These are phyloP conservation scores for Eptatretus burgeri DNA, from an alignment of 2,113 vertebrate genomes.

Conservation along the genomic window DNA sequence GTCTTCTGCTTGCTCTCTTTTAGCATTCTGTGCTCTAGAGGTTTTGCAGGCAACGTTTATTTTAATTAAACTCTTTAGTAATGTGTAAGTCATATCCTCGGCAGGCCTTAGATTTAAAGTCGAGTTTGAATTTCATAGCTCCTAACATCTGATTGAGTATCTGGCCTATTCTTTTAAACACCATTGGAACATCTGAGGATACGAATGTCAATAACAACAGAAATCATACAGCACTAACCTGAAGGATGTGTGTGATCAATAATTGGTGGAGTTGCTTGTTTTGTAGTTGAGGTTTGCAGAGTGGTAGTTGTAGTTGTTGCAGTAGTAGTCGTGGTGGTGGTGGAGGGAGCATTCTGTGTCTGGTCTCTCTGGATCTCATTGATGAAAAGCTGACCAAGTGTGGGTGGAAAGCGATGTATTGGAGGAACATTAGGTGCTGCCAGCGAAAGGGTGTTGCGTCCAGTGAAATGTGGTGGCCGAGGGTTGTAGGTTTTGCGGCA, in stretches of 20 bases:
- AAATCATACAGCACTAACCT: too few relatives aligned
- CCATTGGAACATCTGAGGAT: too few relatives aligned
- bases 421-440: neutral
- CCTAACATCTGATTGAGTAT: too few relatives aligned
- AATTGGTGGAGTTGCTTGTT: constrained; percentile 21
- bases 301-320: constrained; percentile 13
- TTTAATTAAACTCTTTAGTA: too few relatives aligned
- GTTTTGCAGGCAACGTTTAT: too few relatives aligned
- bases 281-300: neutral
- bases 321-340: constrained; percentile 27
- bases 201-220: too few relatives aligned
- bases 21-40: too few relatives aligned
- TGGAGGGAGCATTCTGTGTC: constrained; percentile 25
- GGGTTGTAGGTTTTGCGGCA: constrained; percentile 24
- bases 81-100: too few relatives aligned
- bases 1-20: too few relatives aligned
- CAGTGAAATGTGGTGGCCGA: constrained; percentile 20
- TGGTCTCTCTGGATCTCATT: constrained; percentile 87
- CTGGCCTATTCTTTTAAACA: too few relatives aligned
- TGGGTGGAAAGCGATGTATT: neutral
- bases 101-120: too few relatives aligned
- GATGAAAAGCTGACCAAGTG: constrained; percentile 5
- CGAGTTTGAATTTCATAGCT: too few relatives aligned
- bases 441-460: neutral
- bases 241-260: neutral